A percentile compares a stretch with the other conserved stretches of the same genome.
phyloP scores from a whole-genome alignment of 1,140 invertebrate genomes.

The Heterodera schachtii region DNA sequence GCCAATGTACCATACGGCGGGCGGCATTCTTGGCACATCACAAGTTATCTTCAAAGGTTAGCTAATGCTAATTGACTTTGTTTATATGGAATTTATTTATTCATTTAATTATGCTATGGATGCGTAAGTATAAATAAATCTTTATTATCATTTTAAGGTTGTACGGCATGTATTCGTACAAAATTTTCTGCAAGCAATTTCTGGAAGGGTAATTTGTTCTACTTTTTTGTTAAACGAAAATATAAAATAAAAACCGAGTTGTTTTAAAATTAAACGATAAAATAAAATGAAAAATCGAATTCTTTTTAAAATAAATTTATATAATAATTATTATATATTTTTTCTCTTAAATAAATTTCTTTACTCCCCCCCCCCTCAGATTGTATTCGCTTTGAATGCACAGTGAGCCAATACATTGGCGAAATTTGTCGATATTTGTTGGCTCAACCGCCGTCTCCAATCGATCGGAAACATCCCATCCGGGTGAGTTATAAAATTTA shows the following conservation, averaged over 20 bases:
- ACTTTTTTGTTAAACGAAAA: too few species aligned
- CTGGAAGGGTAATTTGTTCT: slow-evolving; percentile 71
- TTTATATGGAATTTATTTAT: not conserved
- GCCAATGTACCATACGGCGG: slow-evolving; percentile 91
- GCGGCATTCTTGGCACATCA: slow-evolving; percentile 72
- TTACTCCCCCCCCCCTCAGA: slow-evolving; percentile 69
- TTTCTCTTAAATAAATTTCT: not conserved
- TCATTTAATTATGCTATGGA: not conserved
- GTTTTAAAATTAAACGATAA: not conserved
- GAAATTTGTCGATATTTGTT: slow-evolving; percentile 97
- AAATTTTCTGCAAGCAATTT: slow-evolving; percentile 95
- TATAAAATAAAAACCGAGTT: too few species aligned
- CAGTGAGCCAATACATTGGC: slow-evolving; percentile 95
- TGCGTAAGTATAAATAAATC: slow-evolving; percentile 64
- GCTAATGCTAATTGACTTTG: slow-evolving; percentile 3
- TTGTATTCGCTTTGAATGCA: slow-evolving; percentile 87
- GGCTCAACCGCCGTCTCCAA: slow-evolving; percentile 77
- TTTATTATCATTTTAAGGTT: slow-evolving; percentile 80
- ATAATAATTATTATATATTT: not conserved
- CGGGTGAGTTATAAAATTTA: slow-evolving; percentile 65
- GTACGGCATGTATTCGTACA: slow-evolving; percentile 80
- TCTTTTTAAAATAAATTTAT: not conserved
- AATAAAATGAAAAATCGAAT: too few species aligned
- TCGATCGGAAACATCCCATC: slow-evolving; percentile 81
- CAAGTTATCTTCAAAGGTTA: slow-evolving; percentile 42